Evolutionary conservation across 2,113 vertebrate species (phyloP), one percentile per base, ranked within the genome.

Genomic region (Alosa alosa): DNA sequence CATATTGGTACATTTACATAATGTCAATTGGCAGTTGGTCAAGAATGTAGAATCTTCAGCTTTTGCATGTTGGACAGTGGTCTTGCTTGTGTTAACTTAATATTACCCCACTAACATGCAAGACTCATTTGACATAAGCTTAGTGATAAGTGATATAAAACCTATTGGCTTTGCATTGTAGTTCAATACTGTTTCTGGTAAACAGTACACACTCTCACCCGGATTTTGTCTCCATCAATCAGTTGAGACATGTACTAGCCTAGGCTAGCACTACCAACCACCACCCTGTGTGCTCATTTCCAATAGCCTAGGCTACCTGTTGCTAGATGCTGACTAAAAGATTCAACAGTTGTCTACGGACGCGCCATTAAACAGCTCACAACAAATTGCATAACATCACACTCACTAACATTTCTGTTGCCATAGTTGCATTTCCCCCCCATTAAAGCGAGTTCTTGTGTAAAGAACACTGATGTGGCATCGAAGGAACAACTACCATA

Each of bases 221-320:
- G 9, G 6, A 60, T n/a, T 64, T 20, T n/a, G 6, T 64, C 57
- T 64, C 57, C 22, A 64, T n/a, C 20, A 64, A 22, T 64, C 22
- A 64, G 18, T 18, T 64, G 22, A 25, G 15, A 57, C 52, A 57
- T 57, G 52, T 18, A n/a, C n/a, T n/a, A 55, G 31, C 31, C 31
- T n/a, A 36, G 64, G 10, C 64, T 10, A 15, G 47, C 47, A 64
- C 64, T 25, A 2, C 64, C 64, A 36, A 8, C 64, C 64, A 72
- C 9, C 64, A 10, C 9, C 9, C 31, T 3, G 25, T 31, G 9
- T 72, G 36, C n/a, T 31, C 64, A 36, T 25, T 31, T 31, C 64
- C n/a, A 64, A n/a, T 57, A 64, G 60, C 60, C 60, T 64, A 64
- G 60, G 22, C 60, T 64, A 72, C 64, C 64, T 72, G 64, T 72